Evolutionary conservation across 2,113 vertebrate species (phyloP), one percentile per base, ranked within the genome.

Genomic region (Bos indicus): DNA sequence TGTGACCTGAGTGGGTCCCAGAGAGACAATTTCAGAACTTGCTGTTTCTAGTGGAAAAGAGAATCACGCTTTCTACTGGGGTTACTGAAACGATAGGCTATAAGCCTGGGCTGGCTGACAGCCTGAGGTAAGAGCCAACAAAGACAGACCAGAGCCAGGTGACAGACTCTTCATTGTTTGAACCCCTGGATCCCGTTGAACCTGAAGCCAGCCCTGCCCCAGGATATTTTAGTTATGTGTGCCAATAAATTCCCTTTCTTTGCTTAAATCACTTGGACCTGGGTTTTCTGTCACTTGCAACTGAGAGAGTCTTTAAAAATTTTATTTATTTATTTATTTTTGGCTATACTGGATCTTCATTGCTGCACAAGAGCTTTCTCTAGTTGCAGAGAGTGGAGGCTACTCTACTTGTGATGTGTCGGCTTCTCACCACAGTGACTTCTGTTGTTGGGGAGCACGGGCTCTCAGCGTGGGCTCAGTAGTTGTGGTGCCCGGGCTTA

Each of bases 181-280:
- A 96, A 48, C 64, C 84, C 62, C 97, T 96, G 94, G 96, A 95
- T 95, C 52, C 64, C 3, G 16, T 12, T 85, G 97, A 87, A 77
- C 81, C 67, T 88, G 88, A 98, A 96, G 81, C 40, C 10, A 87
- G 80, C 1, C 5, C 46, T 87, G 71, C 95, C 62, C 67, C 60
- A 83, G 46, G 77, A 21, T 81, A 83, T 94, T 94, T 86, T 52
- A 85, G 59, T 88, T 56, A 17, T 56, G 7, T 25, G 30, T 81
- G 46, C 81, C 80, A 74, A 17, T 60, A 88, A 85, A 89, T 87
- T 78, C 28, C 43, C 60, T 59, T 85, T 86, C 81, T 95, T 81
- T 64, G 23, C 46, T 90, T 71, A 57, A 9, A 59, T 94, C 87
- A 48, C 43, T 80, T 97, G 94, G 71, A 87, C n/a, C 48, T 96